Evolutionary conservation across 1,140 invertebrate species (phyloP), one percentile per base, ranked within the genome.

Genomic region (Apis laboriosa): DNA sequence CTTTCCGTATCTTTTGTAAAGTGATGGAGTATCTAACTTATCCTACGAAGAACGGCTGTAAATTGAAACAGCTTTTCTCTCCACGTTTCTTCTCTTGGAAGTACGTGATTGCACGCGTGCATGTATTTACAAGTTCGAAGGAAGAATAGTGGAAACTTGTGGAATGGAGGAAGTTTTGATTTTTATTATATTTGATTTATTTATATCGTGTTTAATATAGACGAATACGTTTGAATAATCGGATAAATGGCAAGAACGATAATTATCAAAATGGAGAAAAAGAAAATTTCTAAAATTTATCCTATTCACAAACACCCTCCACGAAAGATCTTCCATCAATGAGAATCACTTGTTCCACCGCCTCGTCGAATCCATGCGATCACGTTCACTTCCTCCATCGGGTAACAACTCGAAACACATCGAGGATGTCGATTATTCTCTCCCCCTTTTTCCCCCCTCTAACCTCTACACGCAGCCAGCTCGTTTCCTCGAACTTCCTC

Each of bases 401-500:
- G 34, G 51, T 15, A 63, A 63, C 13, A 51, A 9, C 28, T 77
- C 19, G 13, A 64, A 51, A 43, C 34, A 43, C 28, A 53, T 28
- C 63, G 17, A 58, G 19, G 76, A 63, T 56, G 51, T 64, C 56
- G 24, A 17, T 15, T 21, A 53, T 55, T 77, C 34, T 43, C 67
- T 67, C 55, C 55, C 24, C 28, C 28, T 43, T 9, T 77, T 43
- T 56, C 19, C n/a, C 24, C 8, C n/a, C 49, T 15, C 12, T 55
- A 55, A 24, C 34, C 28, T 28, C 51, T 53, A 64, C 60, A 76
- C 61, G 61, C 75, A 21, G 24, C 49, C 19, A 24, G n/a, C 34
- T 43, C 53, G 75, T 67, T 66, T 43, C 51, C 21, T 66, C 49
- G 60, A 55, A 77, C 51, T n/a, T 77, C 28, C 28, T 66, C 51